phyloP scores from a whole-genome alignment of 1,140 invertebrate species.

The Periplaneta americana region DNA sequence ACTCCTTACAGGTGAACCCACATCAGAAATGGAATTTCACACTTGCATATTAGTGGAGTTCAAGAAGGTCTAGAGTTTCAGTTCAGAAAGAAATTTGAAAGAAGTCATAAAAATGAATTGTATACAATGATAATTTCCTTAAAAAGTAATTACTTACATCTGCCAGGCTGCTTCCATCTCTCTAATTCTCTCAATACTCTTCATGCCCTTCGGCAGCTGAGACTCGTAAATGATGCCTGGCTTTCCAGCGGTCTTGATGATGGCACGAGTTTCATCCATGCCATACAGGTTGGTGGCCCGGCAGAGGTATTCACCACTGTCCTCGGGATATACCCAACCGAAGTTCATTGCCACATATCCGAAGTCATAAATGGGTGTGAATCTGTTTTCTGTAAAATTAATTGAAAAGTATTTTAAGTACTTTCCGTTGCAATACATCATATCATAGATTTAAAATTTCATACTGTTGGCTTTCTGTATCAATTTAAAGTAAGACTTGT shows the following conservation, averaged over 20 bases:
- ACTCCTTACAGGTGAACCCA: too few species aligned
- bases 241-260: constrained; percentile 79
- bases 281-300: constrained; percentile 88
- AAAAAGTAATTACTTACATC: constrained; percentile 53
- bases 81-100: too few species aligned
- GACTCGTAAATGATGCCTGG: constrained; percentile 90
- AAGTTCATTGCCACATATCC: constrained; percentile 96
- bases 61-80: too few species aligned
- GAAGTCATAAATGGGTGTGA: constrained; percentile 92
- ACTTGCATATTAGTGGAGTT: too few species aligned
- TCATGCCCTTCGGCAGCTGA: constrained; percentile 89
- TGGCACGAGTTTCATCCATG: constrained; percentile 78
- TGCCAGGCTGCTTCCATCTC: constrained; percentile 95
- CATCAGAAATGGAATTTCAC: too few species aligned
- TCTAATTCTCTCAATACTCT: constrained; percentile 89
- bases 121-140: background rate
- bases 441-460: too few species aligned
- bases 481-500: too few species aligned
- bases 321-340: constrained; percentile 90
- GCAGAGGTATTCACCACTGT: constrained; percentile 84
- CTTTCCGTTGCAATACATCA: background rate
- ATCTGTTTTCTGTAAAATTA: constrained; percentile 68
- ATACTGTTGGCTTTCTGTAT: too few species aligned
- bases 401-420: too few species aligned
- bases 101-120: background rate